These are phyloP conservation scores for Hoplodrina ambigua DNA, from an alignment of 2,888 invertebrate species.

Conservation along the genomic window DNA sequence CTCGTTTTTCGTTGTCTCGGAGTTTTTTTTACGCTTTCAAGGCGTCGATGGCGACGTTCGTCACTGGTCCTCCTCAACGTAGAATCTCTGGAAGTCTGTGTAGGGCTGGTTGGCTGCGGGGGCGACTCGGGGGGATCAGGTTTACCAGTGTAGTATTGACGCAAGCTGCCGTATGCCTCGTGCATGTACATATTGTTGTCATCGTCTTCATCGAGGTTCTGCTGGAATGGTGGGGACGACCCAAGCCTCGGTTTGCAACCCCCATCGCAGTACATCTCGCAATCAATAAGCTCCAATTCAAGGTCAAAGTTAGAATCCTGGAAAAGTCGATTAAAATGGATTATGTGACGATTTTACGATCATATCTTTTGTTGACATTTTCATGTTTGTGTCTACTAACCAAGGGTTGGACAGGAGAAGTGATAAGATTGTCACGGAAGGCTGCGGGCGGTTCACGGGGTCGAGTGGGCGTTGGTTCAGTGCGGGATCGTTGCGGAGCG, in stretches of 20 bases:
- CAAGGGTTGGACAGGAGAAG: conserved; percentile 79
- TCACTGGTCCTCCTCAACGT: conserved; percentile 91
- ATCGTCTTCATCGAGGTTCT: conserved; percentile 74
- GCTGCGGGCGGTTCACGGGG: conserved; percentile 67
- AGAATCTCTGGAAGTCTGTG: conserved; percentile 93
- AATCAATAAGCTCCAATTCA: conserved; percentile 83
- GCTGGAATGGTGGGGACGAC: conserved; percentile 79
- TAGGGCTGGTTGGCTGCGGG: conserved; percentile 95
- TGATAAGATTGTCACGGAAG: conserved; percentile 81
- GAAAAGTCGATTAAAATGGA: conserved; percentile 14
- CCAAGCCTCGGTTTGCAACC: conserved; percentile 83
- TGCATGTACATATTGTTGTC: conserved; percentile 77
- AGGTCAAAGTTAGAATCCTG: conserved; percentile 83
- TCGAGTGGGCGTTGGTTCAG: conserved; percentile 58
- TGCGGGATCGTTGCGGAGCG: conserved; percentile 65
- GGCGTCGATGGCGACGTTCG: conserved; percentile 88
- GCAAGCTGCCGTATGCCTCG: conserved; percentile 75
- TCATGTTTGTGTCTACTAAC: conserved; percentile 56
- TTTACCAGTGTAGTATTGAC: conserved; percentile 77
- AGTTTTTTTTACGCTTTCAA: conserved; percentile 77
- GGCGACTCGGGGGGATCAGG: conserved; percentile 91
- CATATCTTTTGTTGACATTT: neutral
- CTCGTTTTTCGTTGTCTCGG: conserved; percentile 91
- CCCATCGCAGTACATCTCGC: conserved; percentile 83
- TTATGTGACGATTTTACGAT: neutral